Base-by-base conservation (phyloP, 2,113 vertebrate genomes). In the Gadus chalcogrammus region DNA sequence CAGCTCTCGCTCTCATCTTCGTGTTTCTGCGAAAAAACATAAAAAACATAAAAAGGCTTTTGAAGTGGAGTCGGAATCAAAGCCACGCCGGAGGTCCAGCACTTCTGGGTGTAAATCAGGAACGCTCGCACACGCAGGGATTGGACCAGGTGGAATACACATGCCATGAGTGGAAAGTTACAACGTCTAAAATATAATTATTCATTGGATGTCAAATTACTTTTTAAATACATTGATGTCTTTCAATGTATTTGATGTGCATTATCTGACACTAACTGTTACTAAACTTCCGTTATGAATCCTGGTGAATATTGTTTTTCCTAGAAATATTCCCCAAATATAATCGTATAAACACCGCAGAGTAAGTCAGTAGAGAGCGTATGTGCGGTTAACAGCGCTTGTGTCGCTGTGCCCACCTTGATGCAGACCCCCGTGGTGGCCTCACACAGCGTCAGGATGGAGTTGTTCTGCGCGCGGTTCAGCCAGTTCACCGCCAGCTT, bases 401-500 rank as follows among this genome's bases (percentile, higher is more conserved):
- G 8, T 48, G 1, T 13, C 2, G 42, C 2, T 48, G 2, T 17
- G 22, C 64, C 64, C 75, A 99, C 97, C 96, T 98, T 98, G 0
- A 94, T 93, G 87, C 97, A 99, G 80, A 99, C 94, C 0, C 97
- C 97, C 0, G 97, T 98, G 59, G 96, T 98, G n/a, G 94, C 95
- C 0, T 97, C 97, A 1, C 97, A 99, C 66, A 99, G 90, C 0
- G 97, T 98, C 81, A 99, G 89, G 87, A 99, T 95, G 1, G 97
- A 99, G 82, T 97, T 94, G 15, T 99, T 99, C 90, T 99, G 97
- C 0, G 94, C 96, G 70, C 97, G 89, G 92, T 96, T 99, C 77
- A 99, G 90, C 97, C 97, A 99, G 91, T 98, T 99, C 28, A 99
- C 94, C 2, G 96, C 96, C 75, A 99, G 93, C 84, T 98, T 99